Percentiles rank a stretch among this genome's conserved stretches.
Conservation (phyloP, 1,140 invertebrate genomes). For the Hypsibius dujardini region DNA sequence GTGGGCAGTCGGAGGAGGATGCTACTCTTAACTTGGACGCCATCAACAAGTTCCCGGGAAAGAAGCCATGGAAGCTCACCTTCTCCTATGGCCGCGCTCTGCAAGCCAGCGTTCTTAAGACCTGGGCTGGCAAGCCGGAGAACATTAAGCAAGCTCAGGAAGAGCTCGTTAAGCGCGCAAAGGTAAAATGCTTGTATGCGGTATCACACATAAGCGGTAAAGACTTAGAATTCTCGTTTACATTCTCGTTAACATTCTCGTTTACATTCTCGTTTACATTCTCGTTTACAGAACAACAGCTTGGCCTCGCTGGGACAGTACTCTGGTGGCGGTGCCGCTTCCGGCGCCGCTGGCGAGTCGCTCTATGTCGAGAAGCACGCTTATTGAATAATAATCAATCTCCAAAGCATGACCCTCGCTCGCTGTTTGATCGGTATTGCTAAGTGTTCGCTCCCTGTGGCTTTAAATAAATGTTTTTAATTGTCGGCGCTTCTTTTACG, state of each 20-base stretch:
- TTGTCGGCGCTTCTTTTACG: no score
- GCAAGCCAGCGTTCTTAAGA: conserved; percentile 71
- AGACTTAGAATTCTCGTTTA: conserved; percentile 2
- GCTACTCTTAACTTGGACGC: conserved; percentile 82
- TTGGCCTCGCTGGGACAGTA: conserved; percentile 72
- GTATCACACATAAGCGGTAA: conserved; percentile 18
- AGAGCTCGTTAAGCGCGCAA: conserved; percentile 42
- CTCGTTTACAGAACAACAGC: conserved; percentile 68
- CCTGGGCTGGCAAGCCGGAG: conserved; percentile 76
- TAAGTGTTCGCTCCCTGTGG: no score
- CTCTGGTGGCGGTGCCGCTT: conserved; percentile 50
- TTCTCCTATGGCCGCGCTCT: conserved; percentile 82
- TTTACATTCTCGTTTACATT: conserved; percentile 19
- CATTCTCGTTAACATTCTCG: conserved; percentile 34
- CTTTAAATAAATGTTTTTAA: no score
- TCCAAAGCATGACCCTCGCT: no score
- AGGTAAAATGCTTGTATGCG: background rate
- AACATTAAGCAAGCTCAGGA: conserved; percentile 61
- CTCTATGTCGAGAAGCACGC: conserved; percentile 74
- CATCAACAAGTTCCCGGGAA: conserved; percentile 62
- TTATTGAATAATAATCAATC: no score
- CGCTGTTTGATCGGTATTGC: no score
- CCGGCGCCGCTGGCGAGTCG: conserved; percentile 57
- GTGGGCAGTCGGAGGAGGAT: conserved; percentile 89
- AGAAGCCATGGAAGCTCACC: conserved; percentile 82